Conservation (phyloP, 2,797 vertebrate genomes). For the Scyliorhinus canicula region DNA sequence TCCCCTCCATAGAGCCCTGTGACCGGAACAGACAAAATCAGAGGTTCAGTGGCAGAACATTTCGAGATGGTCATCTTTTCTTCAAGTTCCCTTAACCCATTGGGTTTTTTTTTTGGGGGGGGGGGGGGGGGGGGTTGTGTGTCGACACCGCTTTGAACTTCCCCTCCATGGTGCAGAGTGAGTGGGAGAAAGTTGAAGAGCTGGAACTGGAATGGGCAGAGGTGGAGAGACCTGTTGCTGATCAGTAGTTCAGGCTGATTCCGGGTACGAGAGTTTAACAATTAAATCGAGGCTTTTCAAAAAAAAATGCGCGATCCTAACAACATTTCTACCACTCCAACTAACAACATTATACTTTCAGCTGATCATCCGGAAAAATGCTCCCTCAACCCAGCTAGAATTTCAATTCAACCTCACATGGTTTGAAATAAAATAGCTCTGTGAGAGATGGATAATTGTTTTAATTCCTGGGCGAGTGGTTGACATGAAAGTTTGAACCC, state of each 20-base stretch:
- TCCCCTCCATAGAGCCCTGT: neutral
- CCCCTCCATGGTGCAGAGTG: too few species aligned
- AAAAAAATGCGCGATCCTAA: neutral
- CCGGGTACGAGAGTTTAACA: neutral
- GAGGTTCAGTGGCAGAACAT: neutral
- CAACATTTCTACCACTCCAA: too few species aligned
- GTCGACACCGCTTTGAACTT: neutral
- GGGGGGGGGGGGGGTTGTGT: too few species aligned
- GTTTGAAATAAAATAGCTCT: neutral
- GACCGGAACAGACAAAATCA: neutral
- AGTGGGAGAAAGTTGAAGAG: too few species aligned
- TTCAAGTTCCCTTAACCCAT: neutral
- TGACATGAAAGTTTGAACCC: neutral
- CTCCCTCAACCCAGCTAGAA: too few species aligned
- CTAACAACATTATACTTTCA: neutral
- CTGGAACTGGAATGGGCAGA: neutral
- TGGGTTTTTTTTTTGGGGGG: too few species aligned
- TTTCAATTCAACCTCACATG: neutral
- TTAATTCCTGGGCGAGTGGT: too few species aligned
- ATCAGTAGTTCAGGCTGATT: neutral
- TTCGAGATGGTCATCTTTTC: neutral
- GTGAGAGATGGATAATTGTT: neutral
- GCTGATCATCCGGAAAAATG: too few species aligned
- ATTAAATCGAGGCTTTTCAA: neutral
- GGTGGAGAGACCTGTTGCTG: neutral